phyloP scores from a whole-genome alignment of 2,113 vertebrate genomes.

The Gallinago undulata region DNA sequence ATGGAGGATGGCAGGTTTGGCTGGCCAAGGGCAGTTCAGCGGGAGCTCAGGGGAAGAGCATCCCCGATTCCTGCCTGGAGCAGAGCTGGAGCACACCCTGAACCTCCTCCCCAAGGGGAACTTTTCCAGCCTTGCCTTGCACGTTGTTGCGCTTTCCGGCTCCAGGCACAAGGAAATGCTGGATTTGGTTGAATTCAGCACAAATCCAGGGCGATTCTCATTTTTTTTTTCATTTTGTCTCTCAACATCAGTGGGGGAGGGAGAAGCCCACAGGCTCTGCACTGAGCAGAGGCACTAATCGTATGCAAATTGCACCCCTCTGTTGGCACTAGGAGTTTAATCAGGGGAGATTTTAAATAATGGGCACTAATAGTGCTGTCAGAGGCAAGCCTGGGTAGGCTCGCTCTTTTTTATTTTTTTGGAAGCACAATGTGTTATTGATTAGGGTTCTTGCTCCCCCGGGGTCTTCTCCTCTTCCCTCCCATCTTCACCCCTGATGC shows the following conservation, averaged over 20 bases:
- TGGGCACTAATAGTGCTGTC: neutral
- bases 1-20: neutral
- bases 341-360: conserved; percentile 56
- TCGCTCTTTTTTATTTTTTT: neutral
- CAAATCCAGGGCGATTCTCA: neutral
- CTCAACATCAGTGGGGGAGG: neutral
- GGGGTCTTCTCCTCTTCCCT: neutral
- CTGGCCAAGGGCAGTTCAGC: neutral
- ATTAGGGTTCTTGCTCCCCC: neutral
- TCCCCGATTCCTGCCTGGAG: neutral
- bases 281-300: conserved; percentile 23
- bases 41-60: neutral
- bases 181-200: neutral
- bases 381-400: neutral
- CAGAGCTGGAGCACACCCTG: neutral
- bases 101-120: neutral
- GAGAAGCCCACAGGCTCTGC: neutral
- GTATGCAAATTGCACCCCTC: conserved; percentile 48
- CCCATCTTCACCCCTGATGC: neutral
- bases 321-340: conserved; percentile 46
- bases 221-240: neutral
- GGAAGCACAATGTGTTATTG: neutral
- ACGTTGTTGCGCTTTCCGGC: neutral
- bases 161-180: neutral
- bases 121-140: neutral